These are phyloP conservation scores for Carduelis carduelis DNA, from an alignment of 2,797 vertebrate genomes.

Conservation along the genomic window DNA sequence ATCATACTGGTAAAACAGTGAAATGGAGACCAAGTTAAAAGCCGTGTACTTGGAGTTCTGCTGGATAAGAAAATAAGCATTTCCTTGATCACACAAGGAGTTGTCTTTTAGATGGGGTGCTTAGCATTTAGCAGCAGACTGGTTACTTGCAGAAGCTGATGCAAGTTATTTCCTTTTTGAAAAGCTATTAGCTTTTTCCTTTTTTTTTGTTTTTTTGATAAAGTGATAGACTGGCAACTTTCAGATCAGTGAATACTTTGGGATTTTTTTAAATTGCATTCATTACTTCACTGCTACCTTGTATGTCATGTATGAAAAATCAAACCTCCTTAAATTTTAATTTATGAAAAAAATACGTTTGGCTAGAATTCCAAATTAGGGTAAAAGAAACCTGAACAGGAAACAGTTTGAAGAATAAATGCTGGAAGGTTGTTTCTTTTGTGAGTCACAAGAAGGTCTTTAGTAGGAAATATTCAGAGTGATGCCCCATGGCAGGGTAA, in stretches of 20 bases:
- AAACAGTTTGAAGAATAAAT: not conserved
- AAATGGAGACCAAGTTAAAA: slow-evolving; percentile 24
- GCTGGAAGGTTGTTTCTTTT: not conserved
- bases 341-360: slow-evolving; percentile 52
- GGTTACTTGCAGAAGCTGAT: not conserved
- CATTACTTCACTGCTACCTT: not conserved
- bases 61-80: not conserved
- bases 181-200: not conserved
- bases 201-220: not conserved
- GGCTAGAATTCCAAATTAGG: not conserved
- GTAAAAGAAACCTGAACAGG: not conserved
- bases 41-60: not conserved
- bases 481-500: not conserved
- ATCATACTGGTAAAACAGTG: not conserved
- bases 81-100: not conserved
- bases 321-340: slow-evolving; percentile 41
- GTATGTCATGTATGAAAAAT: not conserved
- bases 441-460: not conserved
- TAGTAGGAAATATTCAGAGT: not conserved
- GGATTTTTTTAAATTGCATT: not conserved
- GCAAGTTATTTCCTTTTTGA: not conserved
- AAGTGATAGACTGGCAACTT: not conserved
- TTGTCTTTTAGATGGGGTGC: not conserved
- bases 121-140: not conserved
- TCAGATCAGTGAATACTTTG: not conserved